A percentile compares a stretch with the other conserved stretches of the same genome.
Conservation (phyloP, 2,113 vertebrate species). For the Amazona vittata region DNA sequence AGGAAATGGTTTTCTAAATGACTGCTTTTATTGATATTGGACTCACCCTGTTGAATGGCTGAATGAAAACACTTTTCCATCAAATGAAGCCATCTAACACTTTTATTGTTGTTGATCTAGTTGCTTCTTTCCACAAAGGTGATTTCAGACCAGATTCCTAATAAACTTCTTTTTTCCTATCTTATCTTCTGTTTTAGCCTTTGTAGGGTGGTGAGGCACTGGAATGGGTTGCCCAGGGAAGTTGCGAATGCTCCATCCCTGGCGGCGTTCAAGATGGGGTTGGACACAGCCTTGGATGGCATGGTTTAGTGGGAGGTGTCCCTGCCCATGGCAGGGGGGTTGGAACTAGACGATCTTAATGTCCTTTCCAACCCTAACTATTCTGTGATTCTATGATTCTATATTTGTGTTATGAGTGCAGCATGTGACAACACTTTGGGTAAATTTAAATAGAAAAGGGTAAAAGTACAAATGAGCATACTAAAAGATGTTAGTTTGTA, state of each 20-base stretch:
- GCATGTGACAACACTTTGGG: background rate
- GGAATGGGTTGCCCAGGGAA: no score
- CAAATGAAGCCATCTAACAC: background rate
- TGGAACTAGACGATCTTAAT: no score
- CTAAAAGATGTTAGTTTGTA: background rate
- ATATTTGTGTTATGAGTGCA: background rate
- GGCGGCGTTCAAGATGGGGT: no score
- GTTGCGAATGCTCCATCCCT: no score
- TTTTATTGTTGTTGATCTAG: background rate
- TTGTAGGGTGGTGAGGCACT: background rate
- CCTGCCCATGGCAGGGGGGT: no score
- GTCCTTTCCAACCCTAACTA: no score
- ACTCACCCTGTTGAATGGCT: background rate
- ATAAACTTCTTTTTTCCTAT: background rate
- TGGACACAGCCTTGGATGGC: no score
- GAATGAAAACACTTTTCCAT: background rate
- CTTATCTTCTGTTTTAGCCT: background rate
- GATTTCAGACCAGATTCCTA: background rate
- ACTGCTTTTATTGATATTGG: background rate
- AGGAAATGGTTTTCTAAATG: background rate
- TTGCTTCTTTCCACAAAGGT: background rate
- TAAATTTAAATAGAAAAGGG: background rate
- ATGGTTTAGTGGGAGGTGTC: no score
- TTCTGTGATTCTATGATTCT: no score
- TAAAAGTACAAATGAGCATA: background rate